These are phyloP conservation scores for Aphelinus certus DNA, from an alignment of 1,140 invertebrate genomes.

Conservation along the genomic window DNA sequence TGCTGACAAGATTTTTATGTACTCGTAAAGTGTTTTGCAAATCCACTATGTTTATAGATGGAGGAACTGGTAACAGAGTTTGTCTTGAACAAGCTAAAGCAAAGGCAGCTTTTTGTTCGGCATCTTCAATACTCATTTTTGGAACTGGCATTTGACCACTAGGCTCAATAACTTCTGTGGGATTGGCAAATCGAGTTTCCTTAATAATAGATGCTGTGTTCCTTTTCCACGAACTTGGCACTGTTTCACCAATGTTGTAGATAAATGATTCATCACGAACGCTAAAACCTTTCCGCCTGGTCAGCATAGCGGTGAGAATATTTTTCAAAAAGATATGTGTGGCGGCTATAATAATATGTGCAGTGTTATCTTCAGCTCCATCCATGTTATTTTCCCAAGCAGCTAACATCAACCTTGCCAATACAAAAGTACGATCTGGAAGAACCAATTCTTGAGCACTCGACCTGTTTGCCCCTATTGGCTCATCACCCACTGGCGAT, in stretches of 20 bases:
- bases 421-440: slow-evolving; percentile 79
- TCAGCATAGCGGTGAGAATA: slow-evolving; percentile 77
- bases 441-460: slow-evolving; percentile 75
- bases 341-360: slow-evolving; percentile 78
- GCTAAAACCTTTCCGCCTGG: slow-evolving; percentile 77
- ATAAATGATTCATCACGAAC: slow-evolving; percentile 74
- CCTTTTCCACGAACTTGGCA: slow-evolving; percentile 76
- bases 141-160: slow-evolving; percentile 58
- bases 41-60: slow-evolving; percentile 56
- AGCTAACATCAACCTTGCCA: slow-evolving; percentile 80
- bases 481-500: slow-evolving; percentile 62
- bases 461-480: slow-evolving; percentile 66
- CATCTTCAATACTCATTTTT: slow-evolving; percentile 58
- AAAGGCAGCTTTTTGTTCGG: slow-evolving; percentile 60
- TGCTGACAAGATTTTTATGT: slow-evolving; percentile 61
- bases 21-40: slow-evolving; percentile 59
- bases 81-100: slow-evolving; percentile 61
- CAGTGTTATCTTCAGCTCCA: slow-evolving; percentile 80
- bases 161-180: slow-evolving; percentile 55
- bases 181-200: slow-evolving; percentile 34
- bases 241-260: slow-evolving; percentile 76
- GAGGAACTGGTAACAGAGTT: slow-evolving; percentile 49
- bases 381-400: slow-evolving; percentile 85
- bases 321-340: slow-evolving; percentile 82
- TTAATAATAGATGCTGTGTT: slow-evolving; percentile 65